Base-by-base conservation (phyloP, 2,113 vertebrate genomes). In the Pelobates fuscus region DNA sequence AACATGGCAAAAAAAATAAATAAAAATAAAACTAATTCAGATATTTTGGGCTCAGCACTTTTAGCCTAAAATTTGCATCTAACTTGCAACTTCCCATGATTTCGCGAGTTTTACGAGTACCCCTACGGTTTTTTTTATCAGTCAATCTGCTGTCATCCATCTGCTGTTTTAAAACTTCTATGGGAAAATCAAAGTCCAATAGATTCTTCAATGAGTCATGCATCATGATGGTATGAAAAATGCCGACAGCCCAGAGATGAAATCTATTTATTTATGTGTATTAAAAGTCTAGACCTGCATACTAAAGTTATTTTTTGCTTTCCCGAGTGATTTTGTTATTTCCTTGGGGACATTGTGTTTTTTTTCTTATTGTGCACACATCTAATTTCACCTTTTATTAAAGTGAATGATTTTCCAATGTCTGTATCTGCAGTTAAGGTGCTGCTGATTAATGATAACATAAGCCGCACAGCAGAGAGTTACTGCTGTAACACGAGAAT, bases 251-350 rank as follows among this genome's bases (percentile, higher is more conserved):
- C 69, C 75, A 12, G n/a, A 18, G 26, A 63, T 26, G 11, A 66
- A 71, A 70, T 54, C 29, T 68, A 41, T 58, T 26, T 71, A 44
- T 52, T 6, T 27, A n/a, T 41, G 7, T 24, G 57, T 0, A 52
- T 54, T 18, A 52, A 60, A 67, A 29, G 43, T 49, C 41, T 20
- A 15, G n/a, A 41, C 15, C 26, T 12, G 2, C 55, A 29, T 20
- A 63, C 66, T 32, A 69, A 74, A 64, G 32, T n/a, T 21, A 21
- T 67, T 66, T 59, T 65, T 27, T 57, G 20, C 4, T 41, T 49
- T 24, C 59, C 66, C 6, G 5, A 21, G 66, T 5, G 20, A 65
- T 25, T 14, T 21, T 41, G 59, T 65, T 6, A 6, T 15, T 24
- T 37, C 55, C 37, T 58, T 11, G 15, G 30, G 0, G 1, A 55